phyloP scores from a whole-genome alignment of 2,888 invertebrate species.

The Trisateles emortualis region DNA sequence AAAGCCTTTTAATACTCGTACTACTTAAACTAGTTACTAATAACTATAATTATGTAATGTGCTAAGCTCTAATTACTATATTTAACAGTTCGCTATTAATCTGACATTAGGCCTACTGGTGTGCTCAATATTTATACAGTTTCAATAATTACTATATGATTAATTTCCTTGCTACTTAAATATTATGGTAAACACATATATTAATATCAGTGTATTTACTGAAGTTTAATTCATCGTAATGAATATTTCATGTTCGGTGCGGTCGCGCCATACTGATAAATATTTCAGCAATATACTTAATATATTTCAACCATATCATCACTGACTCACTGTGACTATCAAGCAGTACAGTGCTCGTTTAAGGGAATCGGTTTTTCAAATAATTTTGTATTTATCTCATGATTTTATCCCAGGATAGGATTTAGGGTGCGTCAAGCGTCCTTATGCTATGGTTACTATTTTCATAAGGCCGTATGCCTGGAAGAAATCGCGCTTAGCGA shows the following conservation, averaged over 20 bases:
- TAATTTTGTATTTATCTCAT: too few species aligned
- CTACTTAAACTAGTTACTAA: too few species aligned
- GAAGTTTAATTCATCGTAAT: slow-evolving; percentile 29
- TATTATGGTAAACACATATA: slow-evolving; percentile 29
- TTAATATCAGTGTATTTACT: slow-evolving; percentile 29
- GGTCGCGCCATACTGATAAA: slow-evolving; percentile 33
- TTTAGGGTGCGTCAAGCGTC: too few species aligned
- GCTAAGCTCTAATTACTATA: background rate
- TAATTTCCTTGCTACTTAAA: slow-evolving; percentile 28
- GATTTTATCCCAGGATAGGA: too few species aligned
- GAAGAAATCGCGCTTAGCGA: too few species aligned
- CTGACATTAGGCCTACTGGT: background rate
- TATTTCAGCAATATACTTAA: slow-evolving; percentile 22
- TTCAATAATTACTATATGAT: slow-evolving; percentile 21
- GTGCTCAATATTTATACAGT: slow-evolving; percentile 11
- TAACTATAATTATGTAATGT: too few species aligned
- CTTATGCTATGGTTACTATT: too few species aligned
- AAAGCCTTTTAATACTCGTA: too few species aligned
- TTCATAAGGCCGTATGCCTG: too few species aligned
- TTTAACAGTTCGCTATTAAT: background rate
- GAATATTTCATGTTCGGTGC: slow-evolving; percentile 20
- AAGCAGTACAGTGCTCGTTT: background rate
- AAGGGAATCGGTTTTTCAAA: too few species aligned
- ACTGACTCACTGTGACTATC: too few species aligned
- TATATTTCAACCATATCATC: slow-evolving; percentile 1